phyloP scores from a whole-genome alignment of 2,797 vertebrate genomes.

The Eulemur mongoz region DNA sequence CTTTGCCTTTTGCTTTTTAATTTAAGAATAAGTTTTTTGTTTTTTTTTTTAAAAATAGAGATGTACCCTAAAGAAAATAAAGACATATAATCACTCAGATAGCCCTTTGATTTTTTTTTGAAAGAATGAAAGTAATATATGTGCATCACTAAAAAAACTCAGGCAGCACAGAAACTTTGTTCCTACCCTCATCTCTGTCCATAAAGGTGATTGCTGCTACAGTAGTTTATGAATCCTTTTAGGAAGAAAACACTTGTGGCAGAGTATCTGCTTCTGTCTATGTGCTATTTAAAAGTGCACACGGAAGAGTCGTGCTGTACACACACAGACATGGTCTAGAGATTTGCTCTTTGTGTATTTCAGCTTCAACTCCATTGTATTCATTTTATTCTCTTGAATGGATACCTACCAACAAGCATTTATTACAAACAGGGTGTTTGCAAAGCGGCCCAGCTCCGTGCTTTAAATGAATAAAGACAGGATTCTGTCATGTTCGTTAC shows the following conservation, averaged over 20 bases:
- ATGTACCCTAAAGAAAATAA: not conserved
- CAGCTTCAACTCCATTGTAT: not conserved
- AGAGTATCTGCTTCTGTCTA: not conserved
- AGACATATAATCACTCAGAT: not conserved
- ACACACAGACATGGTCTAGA: not conserved
- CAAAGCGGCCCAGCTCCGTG: not conserved
- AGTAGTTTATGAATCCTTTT: not conserved
- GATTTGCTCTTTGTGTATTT: not conserved
- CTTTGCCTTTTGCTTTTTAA: slow-evolving; percentile 22
- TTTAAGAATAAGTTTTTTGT: not conserved
- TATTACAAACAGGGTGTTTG: slow-evolving; percentile 45
- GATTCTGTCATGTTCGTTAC: not conserved
- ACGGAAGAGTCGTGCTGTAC: not conserved
- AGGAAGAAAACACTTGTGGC: not conserved
- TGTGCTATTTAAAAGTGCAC: not conserved
- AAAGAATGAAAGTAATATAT: not conserved
- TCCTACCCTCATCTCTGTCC: not conserved
- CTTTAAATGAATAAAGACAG: slow-evolving; percentile 22
- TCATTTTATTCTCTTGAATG: not conserved
- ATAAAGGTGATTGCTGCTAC: not conserved
- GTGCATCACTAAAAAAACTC: not conserved
- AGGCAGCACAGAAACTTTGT: not conserved
- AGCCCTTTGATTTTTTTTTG: slow-evolving; percentile 3
- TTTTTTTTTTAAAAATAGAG: not conserved
- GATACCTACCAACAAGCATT: not conserved